Conservation (phyloP, 2,113 vertebrate species). For the Mellivora capensis region DNA sequence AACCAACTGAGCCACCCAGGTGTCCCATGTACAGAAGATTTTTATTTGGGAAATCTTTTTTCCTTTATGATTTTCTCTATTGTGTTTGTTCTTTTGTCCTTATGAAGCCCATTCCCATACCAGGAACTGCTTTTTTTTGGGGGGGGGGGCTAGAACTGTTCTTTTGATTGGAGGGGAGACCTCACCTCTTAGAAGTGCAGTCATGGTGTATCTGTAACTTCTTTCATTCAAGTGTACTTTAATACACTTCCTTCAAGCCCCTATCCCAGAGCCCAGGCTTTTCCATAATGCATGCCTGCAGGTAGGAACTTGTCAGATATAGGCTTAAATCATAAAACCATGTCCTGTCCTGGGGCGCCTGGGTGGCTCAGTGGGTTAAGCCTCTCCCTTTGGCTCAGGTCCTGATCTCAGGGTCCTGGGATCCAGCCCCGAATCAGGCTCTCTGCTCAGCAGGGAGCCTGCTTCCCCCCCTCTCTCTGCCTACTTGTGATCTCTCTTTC, state of each 20-base stretch:
- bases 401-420: no score
- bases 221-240: neutral
- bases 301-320: neutral
- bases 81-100: neutral
- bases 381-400: no score
- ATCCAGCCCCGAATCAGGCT: no score
- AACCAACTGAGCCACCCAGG: no score
- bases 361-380: no score
- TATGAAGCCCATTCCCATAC: neutral
- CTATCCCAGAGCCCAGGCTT: neutral
- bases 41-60: slow-evolving; percentile 1
- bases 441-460: no score
- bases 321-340: neutral
- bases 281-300: neutral
- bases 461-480: no score
- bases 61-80: neutral
- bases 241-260: neutral
- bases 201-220: neutral
- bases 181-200: neutral
- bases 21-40: neutral
- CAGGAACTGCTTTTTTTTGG: neutral
- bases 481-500: no score
- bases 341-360: neutral
- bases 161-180: neutral
- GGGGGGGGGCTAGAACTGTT: neutral